phyloP scores from a whole-genome alignment of 2,113 vertebrate species.

The Oncorhynchus mykiss region DNA sequence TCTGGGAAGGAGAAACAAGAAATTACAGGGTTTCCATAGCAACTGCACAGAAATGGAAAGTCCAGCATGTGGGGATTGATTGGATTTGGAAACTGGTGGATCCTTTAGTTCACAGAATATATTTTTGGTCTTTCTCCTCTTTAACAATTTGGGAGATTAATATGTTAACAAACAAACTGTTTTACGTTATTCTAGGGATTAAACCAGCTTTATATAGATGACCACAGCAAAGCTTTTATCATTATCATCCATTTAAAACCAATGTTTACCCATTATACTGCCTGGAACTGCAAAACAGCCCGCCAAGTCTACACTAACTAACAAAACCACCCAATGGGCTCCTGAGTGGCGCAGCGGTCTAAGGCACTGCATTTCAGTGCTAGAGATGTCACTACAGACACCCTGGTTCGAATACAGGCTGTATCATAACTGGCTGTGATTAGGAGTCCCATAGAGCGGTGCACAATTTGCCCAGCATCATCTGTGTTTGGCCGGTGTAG shows the following conservation, averaged over 20 bases:
- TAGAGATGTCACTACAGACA: no score
- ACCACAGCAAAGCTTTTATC: background rate
- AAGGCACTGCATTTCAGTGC: no score
- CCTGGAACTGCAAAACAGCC: background rate
- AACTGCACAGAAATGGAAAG: constrained; percentile 60
- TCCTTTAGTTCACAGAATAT: constrained; percentile 7
- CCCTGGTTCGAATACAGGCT: no score
- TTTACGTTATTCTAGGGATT: background rate
- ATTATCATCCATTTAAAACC: background rate
- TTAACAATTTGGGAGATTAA: constrained; percentile 1
- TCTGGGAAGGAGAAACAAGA: constrained; percentile 40
- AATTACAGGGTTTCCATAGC: constrained; percentile 63
- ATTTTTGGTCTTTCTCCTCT: constrained; percentile 3
- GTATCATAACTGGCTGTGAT: no score
- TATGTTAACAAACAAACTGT: constrained; percentile 6
- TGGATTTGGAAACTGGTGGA: constrained; percentile 36
- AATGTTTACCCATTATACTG: background rate
- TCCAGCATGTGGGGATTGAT: constrained; percentile 47
- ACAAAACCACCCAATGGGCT: no score
- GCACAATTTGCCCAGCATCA: no score
- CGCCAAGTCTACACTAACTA: no score
- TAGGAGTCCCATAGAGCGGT: no score
- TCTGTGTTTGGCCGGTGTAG: no score
- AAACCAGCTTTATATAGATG: background rate
- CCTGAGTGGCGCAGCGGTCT: no score